Conservation (phyloP, 2,888 invertebrate species). For the Colostygia pectinataria region DNA sequence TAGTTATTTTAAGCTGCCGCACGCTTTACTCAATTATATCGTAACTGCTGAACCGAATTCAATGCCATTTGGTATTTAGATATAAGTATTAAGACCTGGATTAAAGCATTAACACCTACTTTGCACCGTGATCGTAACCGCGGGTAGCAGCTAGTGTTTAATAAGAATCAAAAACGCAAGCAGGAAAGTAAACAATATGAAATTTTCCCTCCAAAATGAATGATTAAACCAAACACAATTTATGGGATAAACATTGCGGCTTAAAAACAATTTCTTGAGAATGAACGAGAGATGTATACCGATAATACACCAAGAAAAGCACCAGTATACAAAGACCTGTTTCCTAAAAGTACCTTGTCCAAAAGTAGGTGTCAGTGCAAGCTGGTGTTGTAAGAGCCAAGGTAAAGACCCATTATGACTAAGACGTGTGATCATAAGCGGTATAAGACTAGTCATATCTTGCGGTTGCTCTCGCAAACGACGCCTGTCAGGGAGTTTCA, state of each 20-base stretch:
- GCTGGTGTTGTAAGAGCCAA: conserved; percentile 7
- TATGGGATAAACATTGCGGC: conserved; percentile 26
- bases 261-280: conserved; percentile 25
- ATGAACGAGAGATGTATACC: conserved; percentile 14
- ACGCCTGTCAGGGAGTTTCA: conserved; percentile 9
- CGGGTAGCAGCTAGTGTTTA: too few relatives aligned
- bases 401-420: conserved; percentile 24
- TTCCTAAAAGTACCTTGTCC: not conserved
- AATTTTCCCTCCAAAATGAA: conserved; percentile 15
- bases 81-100: too few relatives aligned
- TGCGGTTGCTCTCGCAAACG: conserved; percentile 18
- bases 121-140: too few relatives aligned
- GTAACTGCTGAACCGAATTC: too few relatives aligned
- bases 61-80: too few relatives aligned
- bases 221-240: conserved; percentile 25
- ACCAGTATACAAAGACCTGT: conserved; percentile 9
- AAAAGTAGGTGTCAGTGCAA: not conserved
- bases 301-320: conserved; percentile 9
- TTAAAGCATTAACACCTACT: too few relatives aligned
- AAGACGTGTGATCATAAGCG: conserved; percentile 25
- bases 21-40: too few relatives aligned
- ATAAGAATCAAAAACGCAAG: conserved; percentile 1
- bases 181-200: conserved; percentile 18
- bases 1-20: too few relatives aligned
- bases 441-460: conserved; percentile 9